Evolutionary conservation across 1,140 invertebrate species (phyloP), one percentile per base, ranked within the genome.

Genomic region (Heliconius congener): DNA sequence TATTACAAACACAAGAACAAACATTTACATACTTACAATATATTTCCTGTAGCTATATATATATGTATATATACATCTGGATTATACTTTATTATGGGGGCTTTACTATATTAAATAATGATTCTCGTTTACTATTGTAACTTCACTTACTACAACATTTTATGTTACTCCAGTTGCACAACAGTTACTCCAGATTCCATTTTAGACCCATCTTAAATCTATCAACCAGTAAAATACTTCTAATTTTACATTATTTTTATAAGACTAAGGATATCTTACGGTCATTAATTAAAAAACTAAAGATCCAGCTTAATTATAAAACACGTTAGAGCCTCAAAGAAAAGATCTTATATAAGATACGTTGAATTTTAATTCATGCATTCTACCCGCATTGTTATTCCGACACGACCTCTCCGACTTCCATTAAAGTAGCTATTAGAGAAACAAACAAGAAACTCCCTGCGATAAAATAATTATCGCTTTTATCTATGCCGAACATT

Each of bases 381-480:
- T 87, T 89, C 88, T 86, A 85, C 84, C 83, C 83, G 74, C 85
- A 91, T 91, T 92, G 88, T 91, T 90, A 90, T 90, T 89, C 87
- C 82, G 83, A 83, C 83, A 83, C 81, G 84, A 88, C 87, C 87
- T 87, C 87, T 85, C 87, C 84, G 86, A 87, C 86, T 89, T 91
- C 90, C 91, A 94, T 93, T 94, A 94, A 91, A 92, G 90, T 88
- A 86, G 90, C 91, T 91, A 93, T 94, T 94, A 94, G 87, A 93
- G 87, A 93, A 94, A 94, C 93, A 94, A 94, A 93, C 92, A 94
- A 92, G 90, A 85, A 89, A 90, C 89, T 88, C 88, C 90, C 85
- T 82, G 84, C 91, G 89, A 93, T 94, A 93, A 93, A 94, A 93
- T 93, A 94, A 93, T 94, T 94, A 93, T 93, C 92, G 88, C 90